These are phyloP conservation scores for Alosa alosa DNA, from an alignment of 2,113 vertebrate genomes.

Conservation along the genomic window DNA sequence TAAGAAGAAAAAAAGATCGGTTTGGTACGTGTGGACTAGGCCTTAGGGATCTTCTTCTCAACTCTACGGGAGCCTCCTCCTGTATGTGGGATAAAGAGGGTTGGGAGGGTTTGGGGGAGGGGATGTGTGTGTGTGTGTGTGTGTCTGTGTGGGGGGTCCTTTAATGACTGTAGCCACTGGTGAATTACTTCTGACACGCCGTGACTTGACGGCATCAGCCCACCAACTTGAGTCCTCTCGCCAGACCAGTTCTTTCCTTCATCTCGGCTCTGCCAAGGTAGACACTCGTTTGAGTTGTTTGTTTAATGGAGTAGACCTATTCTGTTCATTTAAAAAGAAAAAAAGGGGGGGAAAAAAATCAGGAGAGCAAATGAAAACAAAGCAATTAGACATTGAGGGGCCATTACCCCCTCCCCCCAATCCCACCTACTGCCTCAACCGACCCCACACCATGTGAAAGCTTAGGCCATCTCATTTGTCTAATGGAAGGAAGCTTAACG, in stretches of 20 bases:
- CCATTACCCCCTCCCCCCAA: background rate
- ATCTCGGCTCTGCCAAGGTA: background rate
- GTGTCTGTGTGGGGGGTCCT: background rate
- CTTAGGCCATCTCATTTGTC: background rate
- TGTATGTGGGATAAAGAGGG: background rate
- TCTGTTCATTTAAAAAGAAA: background rate
- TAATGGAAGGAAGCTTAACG: slow-evolving; percentile 2
- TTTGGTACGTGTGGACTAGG: no score
- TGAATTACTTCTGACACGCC: background rate
- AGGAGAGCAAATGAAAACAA: slow-evolving; percentile 2
- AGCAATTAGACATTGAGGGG: slow-evolving; percentile 9
- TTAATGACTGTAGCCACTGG: background rate
- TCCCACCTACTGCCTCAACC: background rate
- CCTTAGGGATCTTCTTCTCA: background rate
- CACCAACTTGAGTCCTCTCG: background rate
- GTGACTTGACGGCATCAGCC: background rate
- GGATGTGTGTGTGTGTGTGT: background rate
- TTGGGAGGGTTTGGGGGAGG: background rate
- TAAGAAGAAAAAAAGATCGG: no score
- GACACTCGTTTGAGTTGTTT: background rate
- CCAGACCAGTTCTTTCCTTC: background rate
- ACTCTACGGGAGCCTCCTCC: background rate
- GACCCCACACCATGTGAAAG: background rate
- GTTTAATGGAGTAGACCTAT: background rate
- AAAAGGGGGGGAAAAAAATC: background rate